A percentile compares a stretch with the other conserved stretches of the same genome.
These are phyloP conservation scores for Probosciger aterrimus DNA, from an alignment of 2,113 vertebrate genomes.

Conservation along the genomic window DNA sequence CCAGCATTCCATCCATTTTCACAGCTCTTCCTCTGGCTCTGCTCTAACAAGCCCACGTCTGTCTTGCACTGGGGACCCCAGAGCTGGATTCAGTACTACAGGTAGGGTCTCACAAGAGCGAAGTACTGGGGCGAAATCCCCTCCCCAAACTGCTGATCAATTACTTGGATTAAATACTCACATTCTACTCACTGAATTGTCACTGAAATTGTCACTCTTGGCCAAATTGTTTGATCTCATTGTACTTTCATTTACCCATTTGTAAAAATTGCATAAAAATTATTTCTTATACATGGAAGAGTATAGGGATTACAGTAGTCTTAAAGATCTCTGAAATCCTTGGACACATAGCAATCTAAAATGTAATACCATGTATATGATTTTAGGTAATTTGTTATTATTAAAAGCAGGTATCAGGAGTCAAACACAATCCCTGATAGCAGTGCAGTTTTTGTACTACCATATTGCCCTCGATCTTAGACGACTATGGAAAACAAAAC, in stretches of 20 bases:
- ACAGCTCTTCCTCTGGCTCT: accelerated
- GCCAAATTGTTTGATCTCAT: neutral
- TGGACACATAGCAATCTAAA: neutral
- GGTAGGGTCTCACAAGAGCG: neutral
- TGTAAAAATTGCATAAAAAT: neutral
- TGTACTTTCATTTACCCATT: neutral
- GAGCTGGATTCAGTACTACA: neutral
- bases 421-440: neutral
- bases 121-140: neutral
- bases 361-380: neutral
- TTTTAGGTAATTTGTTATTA: neutral
- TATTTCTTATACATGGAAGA: neutral
- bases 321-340: neutral
- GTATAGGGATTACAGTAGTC: neutral
- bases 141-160: neutral
- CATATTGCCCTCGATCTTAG: neutral
- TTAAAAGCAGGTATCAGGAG: neutral
- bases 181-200: neutral
- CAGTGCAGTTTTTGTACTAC: neutral
- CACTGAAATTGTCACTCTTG: neutral
- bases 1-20: neutral
- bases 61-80: neutral
- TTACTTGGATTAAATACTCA: neutral
- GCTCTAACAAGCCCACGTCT: accelerated
- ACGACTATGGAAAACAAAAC: accelerated